Percentiles rank a stretch among this genome's conserved stretches.
Evolutionary conservation across 30 jellyfish, hydroid and myxozoan genomes (phyloP).

Genomic region (Aurelia coerulea): DNA sequence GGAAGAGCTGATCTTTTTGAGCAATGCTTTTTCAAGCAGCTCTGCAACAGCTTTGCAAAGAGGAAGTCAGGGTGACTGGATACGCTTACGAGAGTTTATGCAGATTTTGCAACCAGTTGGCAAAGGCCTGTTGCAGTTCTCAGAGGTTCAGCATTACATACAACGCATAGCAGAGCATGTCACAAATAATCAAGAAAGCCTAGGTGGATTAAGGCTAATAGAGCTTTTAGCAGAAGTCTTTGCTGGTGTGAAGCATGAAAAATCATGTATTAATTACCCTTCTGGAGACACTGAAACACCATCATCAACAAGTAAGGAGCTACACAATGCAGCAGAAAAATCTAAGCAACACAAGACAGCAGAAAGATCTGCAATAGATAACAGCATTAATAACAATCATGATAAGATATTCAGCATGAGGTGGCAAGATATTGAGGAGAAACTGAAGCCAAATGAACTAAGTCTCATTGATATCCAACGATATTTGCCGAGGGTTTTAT

Average conservation of each 20-base stretch:
- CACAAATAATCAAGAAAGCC: conserved; percentile 7
- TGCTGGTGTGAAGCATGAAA: conserved; percentile 15
- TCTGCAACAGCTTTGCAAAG: conserved; percentile 74
- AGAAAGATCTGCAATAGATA: background rate
- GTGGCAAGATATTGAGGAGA: conserved; percentile 44
- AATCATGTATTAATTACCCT: background rate
- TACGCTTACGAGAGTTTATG: conserved; percentile 70
- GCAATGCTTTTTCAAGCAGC: conserved; percentile 39
- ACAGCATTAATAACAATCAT: background rate
- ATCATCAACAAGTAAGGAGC: background rate
- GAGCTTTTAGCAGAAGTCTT: conserved; percentile 51
- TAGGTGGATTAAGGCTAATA: conserved; percentile 35
- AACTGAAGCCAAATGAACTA: conserved; percentile 48
- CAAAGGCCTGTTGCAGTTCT: conserved; percentile 35
- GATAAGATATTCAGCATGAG: background rate
- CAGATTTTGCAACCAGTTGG: conserved; percentile 69
- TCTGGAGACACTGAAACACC: background rate
- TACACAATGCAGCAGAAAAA: background rate
- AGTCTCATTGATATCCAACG: conserved; percentile 52
- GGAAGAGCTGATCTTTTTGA: conserved; percentile 54
- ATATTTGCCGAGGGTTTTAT: conserved; percentile 78
- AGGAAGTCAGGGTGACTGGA: conserved; percentile 87
- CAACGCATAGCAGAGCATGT: conserved; percentile 53
- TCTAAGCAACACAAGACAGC: background rate
- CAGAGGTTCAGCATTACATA: conserved; percentile 62